A percentile compares a stretch with the other conserved stretches of the same genome.
These are phyloP conservation scores for Eublepharis macularius DNA, from an alignment of 2,113 vertebrate genomes.

Conservation along the genomic window DNA sequence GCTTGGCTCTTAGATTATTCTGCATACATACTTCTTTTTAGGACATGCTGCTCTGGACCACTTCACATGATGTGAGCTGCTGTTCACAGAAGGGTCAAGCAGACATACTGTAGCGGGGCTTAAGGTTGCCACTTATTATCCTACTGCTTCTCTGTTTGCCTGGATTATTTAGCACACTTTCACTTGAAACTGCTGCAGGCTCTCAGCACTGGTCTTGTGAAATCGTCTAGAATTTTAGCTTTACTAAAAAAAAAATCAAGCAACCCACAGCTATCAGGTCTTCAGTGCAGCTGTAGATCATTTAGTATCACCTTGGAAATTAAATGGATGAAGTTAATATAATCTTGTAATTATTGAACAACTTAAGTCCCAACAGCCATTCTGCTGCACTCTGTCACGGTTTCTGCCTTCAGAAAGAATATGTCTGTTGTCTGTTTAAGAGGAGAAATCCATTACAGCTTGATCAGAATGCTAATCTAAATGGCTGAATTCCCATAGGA, in stretches of 20 bases:
- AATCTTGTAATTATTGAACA: too few relatives aligned
- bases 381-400: too few relatives aligned
- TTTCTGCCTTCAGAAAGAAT: too few relatives aligned
- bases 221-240: neutral
- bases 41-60: neutral
- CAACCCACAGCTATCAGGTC: neutral
- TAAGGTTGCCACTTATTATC: neutral
- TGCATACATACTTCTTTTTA: neutral
- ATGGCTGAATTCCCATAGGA: too few relatives aligned
- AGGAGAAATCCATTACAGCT: too few relatives aligned
- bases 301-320: too few relatives aligned
- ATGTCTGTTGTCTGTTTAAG: too few relatives aligned
- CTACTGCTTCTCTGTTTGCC: neutral
- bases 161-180: neutral
- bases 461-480: too few relatives aligned
- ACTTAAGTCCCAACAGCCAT: too few relatives aligned
- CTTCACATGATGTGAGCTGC: neutral
- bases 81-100: neutral
- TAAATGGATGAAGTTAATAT: too few relatives aligned
- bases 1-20: too few relatives aligned
- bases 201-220: neutral
- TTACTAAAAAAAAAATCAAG: neutral
- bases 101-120: neutral
- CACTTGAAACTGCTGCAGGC: neutral
- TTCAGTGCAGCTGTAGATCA: too few relatives aligned